Evolutionary conservation across 2,888 invertebrate genomes (phyloP), one percentile per base, ranked within the genome.

Genomic region (Carabus problematicus): DNA sequence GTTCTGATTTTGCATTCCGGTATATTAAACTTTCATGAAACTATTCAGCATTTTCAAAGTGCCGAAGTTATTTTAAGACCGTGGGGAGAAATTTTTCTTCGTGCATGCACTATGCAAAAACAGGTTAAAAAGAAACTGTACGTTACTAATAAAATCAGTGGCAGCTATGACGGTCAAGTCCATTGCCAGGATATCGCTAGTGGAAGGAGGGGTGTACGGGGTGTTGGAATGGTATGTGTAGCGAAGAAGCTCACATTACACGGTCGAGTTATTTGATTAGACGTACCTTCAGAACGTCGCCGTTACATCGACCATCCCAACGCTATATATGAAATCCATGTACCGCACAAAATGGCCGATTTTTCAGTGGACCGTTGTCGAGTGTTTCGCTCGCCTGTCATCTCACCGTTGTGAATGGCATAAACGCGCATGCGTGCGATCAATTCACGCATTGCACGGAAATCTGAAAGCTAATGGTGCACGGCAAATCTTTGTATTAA

Each of bases 211-310:
- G n/a, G n/a, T n/a, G n/a, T n/a, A n/a, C n/a, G n/a, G n/a, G n/a
- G n/a, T n/a, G n/a, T n/a, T n/a, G n/a, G n/a, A n/a, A n/a, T n/a
- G 29, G 29, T 29, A 29, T 29, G 29, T 29, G 29, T 29, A 29
- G 29, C 29, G 29, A 29, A 6, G 29, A 29, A 29, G 73, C 69
- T 68, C 68, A 71, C 73, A 73, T 74, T 74, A 73, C 71, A 74
- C 72, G 72, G 73, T 64, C 70, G 41, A 72, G 64, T 70, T 70
- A 71, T 73, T 73, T 73, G 73, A 73, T 73, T 73, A 73, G 70
- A 70, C 72, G 54, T 69, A 68, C 70, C 68, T 63, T 55, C 60
- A 60, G 45, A 67, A 59, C 60, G 54, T 52, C 49, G 59, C 43
- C 59, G 49, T 60, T 67, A 67, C 60, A 18, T 42, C 52, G 60